Conservation (phyloP, 2,797 vertebrate species). For the Dromococcyx pavoninus region DNA sequence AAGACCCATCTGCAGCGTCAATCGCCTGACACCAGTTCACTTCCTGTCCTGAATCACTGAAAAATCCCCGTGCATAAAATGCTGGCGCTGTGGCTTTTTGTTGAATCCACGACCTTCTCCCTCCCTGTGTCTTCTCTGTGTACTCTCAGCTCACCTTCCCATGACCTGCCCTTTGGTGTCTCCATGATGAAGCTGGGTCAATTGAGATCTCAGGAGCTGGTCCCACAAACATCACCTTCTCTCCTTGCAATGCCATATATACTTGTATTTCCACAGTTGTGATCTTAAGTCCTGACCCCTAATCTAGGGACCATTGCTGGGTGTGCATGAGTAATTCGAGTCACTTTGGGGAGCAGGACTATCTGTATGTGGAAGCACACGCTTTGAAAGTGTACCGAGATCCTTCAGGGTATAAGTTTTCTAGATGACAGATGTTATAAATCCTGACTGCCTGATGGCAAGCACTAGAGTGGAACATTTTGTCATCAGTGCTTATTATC, state of each 20-base stretch:
- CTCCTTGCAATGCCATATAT: fast-evolving
- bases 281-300: background rate
- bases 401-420: constrained; percentile 21
- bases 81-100: fast-evolving
- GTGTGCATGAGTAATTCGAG: background rate
- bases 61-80: background rate
- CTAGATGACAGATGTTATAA: constrained; percentile 36
- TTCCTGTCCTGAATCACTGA: constrained; percentile 51
- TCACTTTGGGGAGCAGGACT: background rate
- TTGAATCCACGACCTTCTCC: background rate
- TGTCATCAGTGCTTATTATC: constrained; percentile 62
- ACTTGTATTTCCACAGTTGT: background rate
- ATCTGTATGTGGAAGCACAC: background rate
- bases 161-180: background rate
- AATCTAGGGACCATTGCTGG: background rate
- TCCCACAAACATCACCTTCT: background rate
- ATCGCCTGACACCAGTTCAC: constrained; percentile 29
- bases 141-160: background rate
- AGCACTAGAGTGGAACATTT: constrained; percentile 58
- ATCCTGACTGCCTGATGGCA: constrained; percentile 52
- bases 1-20: constrained; percentile 52
- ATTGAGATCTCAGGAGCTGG: background rate
- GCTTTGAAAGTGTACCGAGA: background rate
- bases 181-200: background rate
- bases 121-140: fast-evolving